Evolutionary conservation across 2,888 invertebrate genomes (phyloP), one percentile per base, ranked within the genome.

Genomic region (Imbricaverruca yamaguchii): DNA sequence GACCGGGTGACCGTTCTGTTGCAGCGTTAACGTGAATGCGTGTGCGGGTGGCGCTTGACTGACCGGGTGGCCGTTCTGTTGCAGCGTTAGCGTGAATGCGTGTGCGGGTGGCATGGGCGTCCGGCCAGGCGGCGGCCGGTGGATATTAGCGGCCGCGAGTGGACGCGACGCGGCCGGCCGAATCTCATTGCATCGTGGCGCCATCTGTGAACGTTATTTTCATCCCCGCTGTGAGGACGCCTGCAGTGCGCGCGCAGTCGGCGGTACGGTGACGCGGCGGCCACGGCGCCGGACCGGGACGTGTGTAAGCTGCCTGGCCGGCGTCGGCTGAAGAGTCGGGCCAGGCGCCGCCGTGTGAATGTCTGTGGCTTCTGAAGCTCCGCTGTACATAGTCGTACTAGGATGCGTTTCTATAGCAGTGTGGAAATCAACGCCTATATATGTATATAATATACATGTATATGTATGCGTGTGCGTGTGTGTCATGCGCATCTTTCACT

Each of bases 371-470:
- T 74, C 74, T 74, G 74, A 74, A 74, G 74, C 74, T 25, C 74
- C 74, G 25, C 53, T 74, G 74, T 74, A 74, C 53, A 74, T 74
- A 74, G 15, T 74, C 74, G 74, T 74, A 39, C 53, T 74, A 74
- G 74, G 53, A 74, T 53, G 74, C 74, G 74, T 74, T 74, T 74
- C 74, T 74, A 74, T 53, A 74, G 74, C 53, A 74, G 74, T 74
- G 74, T 74, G 74, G 15, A 74, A 74, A 74, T 74, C 74, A 15
- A 74, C 18, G 53, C 74, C 74, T 74, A 74, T 74, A 74, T 74
- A 74, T 74, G 53, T 53, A 13, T 74, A 53, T 53, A 53, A 21
- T 39, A 39, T 69, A 18, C 59, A 18, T 65, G 23, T 65, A 23
- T 23, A 18, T 23, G 65, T 65, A 23, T 18, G 23, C n/a, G 65